phyloP scores from a whole-genome alignment of 2,113 vertebrate genomes.

The Xiphias gladius region DNA sequence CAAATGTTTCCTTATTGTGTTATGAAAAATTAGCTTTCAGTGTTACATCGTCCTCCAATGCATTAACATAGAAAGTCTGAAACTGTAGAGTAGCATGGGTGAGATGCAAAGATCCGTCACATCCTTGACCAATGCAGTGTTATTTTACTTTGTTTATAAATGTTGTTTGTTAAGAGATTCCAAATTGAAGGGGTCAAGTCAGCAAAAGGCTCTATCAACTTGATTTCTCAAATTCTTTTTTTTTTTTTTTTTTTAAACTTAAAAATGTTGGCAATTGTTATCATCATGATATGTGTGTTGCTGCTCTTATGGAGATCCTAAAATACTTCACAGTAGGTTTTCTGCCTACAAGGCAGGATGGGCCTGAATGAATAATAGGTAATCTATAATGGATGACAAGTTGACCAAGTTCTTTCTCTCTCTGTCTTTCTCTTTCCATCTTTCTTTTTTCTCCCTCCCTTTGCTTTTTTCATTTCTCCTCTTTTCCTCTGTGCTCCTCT shows the following conservation, averaged over 20 bases:
- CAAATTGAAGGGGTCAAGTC: neutral
- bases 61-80: constrained; percentile 1
- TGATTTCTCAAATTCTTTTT: neutral
- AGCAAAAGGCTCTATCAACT: neutral
- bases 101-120: constrained; percentile 22
- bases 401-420: constrained; percentile 69
- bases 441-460: neutral
- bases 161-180: neutral
- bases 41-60: neutral
- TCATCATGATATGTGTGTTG: constrained; percentile 5
- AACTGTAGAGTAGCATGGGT: constrained; percentile 26
- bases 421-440: constrained; percentile 5
- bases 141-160: constrained; percentile 10
- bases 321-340: constrained; percentile 70
- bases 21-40: constrained; percentile 17
- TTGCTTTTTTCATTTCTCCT: constrained; percentile 21
- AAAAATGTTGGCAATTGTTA: neutral
- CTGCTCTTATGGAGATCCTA: constrained; percentile 60
- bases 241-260: neutral
- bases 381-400: constrained; percentile 80
- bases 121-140: constrained; percentile 10
- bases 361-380: constrained; percentile 75
- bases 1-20: neutral
- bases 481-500: constrained; percentile 36
- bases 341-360: constrained; percentile 64